These are phyloP conservation scores for Thyatira batis DNA, from an alignment of 2,888 invertebrate species.

Conservation along the genomic window DNA sequence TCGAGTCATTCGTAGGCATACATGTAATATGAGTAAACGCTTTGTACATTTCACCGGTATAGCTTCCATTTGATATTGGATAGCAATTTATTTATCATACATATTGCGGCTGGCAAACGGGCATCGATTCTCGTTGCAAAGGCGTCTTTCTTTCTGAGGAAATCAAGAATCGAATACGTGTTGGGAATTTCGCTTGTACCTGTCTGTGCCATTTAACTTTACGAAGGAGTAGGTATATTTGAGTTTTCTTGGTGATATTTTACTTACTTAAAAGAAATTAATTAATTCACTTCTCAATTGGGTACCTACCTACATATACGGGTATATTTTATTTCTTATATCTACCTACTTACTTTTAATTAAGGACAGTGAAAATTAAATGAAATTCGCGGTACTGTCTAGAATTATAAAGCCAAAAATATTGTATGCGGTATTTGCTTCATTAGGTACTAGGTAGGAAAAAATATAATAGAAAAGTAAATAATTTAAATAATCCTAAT, in stretches of 20 bases:
- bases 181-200: conserved; percentile 61
- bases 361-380: no score
- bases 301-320: no score
- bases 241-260: conserved; percentile 25
- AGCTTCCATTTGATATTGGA: conserved; percentile 81
- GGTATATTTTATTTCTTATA: no score
- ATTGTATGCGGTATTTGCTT: no score
- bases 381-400: no score
- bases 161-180: conserved; percentile 78
- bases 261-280: background rate
- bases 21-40: conserved; percentile 69
- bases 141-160: conserved; percentile 67
- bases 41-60: conserved; percentile 78
- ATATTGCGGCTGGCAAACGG: conserved; percentile 71
- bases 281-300: no score
- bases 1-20: conserved; percentile 52
- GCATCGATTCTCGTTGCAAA: conserved; percentile 64
- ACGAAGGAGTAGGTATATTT: conserved; percentile 35
- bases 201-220: conserved; percentile 47
- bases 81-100: conserved; percentile 83
- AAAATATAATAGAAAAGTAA: no score
- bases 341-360: background rate
- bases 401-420: no score
- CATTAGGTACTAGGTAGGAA: no score
- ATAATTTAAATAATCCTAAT: no score